A percentile compares a stretch with the other conserved stretches of the same genome.
Conservation (phyloP, 1,140 invertebrate species). For the Dysdera silvatica region DNA sequence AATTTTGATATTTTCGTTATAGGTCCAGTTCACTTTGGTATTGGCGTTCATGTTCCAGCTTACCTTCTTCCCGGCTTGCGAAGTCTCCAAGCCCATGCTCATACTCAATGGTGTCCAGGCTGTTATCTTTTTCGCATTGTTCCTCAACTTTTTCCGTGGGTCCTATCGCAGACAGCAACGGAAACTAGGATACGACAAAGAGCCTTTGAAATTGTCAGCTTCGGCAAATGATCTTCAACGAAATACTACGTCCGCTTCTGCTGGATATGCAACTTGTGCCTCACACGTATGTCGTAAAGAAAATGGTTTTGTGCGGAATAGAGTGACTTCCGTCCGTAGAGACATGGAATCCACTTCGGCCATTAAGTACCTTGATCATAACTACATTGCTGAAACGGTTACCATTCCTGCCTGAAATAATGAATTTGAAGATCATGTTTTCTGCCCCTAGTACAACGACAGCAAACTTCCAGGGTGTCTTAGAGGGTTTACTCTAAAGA, state of each 20-base stretch:
- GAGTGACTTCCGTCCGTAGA: neutral
- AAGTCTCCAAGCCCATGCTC: slow-evolving; percentile 20
- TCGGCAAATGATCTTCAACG: neutral
- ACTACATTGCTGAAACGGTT: slow-evolving; percentile 22
- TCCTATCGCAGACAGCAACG: slow-evolving; percentile 8
- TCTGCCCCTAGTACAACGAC: no score
- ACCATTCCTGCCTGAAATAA: slow-evolving; percentile 25
- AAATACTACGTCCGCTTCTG: neutral
- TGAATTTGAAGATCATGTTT: no score
- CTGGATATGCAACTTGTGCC: no score
- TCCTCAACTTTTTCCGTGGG: slow-evolving; percentile 16
- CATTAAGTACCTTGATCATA: slow-evolving; percentile 11
- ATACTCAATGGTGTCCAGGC: slow-evolving; percentile 22
- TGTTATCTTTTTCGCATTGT: slow-evolving; percentile 20
- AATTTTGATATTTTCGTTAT: neutral
- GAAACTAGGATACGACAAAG: neutral
- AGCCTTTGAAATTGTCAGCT: neutral
- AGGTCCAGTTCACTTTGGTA: slow-evolving; percentile 25
- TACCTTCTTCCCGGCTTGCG: slow-evolving; percentile 22
- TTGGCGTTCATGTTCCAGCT: slow-evolving; percentile 24
- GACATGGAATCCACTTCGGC: slow-evolving; percentile 11
- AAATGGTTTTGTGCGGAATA: neutral
- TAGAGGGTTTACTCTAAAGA: no score
- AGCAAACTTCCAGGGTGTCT: no score
- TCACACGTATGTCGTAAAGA: neutral